Conservation (phyloP, 2,797 vertebrate genomes). For the Syndactyla subalaris region DNA sequence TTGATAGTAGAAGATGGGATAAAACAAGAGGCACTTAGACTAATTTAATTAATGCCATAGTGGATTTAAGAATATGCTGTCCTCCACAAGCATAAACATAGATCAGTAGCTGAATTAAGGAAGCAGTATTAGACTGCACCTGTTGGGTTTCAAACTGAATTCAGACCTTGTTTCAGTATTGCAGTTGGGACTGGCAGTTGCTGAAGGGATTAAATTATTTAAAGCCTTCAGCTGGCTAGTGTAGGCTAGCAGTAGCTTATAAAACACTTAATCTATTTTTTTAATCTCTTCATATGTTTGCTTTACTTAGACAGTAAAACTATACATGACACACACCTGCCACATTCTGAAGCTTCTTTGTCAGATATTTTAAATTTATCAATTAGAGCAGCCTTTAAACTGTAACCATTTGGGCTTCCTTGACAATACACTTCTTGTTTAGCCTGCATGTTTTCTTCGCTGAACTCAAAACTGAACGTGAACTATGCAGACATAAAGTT, state of each 20-base stretch:
- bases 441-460: not conserved
- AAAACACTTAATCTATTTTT: conserved; percentile 85
- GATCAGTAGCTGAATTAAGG: conserved; percentile 67
- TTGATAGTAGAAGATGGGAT: conserved; percentile 54
- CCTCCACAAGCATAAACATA: conserved; percentile 55
- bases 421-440: conserved; percentile 43
- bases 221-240: conserved; percentile 83
- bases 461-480: not conserved
- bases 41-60: conserved; percentile 68
- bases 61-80: conserved; percentile 69
- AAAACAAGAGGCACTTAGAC: conserved; percentile 67
- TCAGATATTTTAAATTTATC: conserved; percentile 59
- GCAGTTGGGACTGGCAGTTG: conserved; percentile 85
- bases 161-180: conserved; percentile 77
- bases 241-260: conserved; percentile 82
- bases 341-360: conserved; percentile 70
- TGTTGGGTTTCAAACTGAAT: conserved; percentile 81
- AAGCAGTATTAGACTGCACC: conserved; percentile 77
- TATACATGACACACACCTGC: conserved; percentile 73
- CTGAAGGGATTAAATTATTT: conserved; percentile 87
- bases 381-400: conserved; percentile 38
- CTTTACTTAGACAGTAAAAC: conserved; percentile 76
- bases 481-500: not conserved
- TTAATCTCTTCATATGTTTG: conserved; percentile 83
- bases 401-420: conserved; percentile 39